Conservation (phyloP, 2,888 invertebrate genomes). For the Aphidius colemani region DNA sequence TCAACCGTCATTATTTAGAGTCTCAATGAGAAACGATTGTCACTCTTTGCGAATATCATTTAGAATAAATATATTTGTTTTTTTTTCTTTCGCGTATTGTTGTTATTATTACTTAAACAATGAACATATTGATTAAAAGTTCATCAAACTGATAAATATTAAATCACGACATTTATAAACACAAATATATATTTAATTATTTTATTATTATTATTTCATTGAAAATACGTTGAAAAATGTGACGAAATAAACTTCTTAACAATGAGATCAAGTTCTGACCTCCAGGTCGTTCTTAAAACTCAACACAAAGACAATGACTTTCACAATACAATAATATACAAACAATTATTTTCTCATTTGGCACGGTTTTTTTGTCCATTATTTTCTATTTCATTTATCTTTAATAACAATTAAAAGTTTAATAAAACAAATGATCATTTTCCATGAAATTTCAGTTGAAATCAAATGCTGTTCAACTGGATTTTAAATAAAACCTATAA, state of each 20-base stretch:
- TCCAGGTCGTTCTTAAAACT: conserved; percentile 12
- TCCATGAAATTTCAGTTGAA: too few species aligned
- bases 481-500: too few species aligned
- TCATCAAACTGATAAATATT: neutral
- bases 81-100: too few species aligned
- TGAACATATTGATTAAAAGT: too few species aligned
- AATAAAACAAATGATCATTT: too few species aligned
- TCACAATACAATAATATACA: conserved; percentile 1
- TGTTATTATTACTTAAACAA: too few species aligned
- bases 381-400: too few species aligned
- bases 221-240: conserved; percentile 3
- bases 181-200: neutral
- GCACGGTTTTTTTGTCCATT: neutral
- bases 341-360: conserved; percentile 6
- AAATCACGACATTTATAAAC: neutral
- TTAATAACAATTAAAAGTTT: too few species aligned
- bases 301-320: conserved; percentile 9
- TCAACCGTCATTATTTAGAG: conserved; percentile 39
- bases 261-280: conserved; percentile 14
- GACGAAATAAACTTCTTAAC: conserved; percentile 15
- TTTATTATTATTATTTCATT: neutral
- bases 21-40: conserved; percentile 16
- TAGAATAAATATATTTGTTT: too few species aligned
- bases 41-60: neutral
- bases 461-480: too few species aligned